Evolutionary conservation across 1,140 invertebrate species (phyloP).

Genomic region (Aphelinus atriplicis): DNA sequence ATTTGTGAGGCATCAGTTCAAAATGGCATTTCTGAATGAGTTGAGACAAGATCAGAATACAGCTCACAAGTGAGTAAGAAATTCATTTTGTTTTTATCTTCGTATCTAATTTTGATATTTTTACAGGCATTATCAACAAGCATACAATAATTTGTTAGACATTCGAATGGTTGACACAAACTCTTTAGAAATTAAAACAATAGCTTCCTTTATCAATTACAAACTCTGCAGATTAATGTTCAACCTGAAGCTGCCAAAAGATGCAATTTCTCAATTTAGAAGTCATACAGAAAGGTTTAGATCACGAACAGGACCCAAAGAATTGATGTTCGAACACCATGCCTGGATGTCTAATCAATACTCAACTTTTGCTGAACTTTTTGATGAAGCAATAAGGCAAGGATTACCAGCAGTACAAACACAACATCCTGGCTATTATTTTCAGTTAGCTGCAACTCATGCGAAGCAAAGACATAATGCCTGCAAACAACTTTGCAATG

Average conservation of each 20-base stretch:
- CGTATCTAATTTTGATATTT: constrained; percentile 36
- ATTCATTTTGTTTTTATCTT: constrained; percentile 33
- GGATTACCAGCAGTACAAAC: constrained; percentile 91
- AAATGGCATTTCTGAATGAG: constrained; percentile 96
- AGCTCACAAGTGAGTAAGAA: constrained; percentile 81
- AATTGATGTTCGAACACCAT: constrained; percentile 93
- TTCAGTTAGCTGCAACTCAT: constrained; percentile 91
- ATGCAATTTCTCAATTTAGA: constrained; percentile 93
- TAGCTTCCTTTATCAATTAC: constrained; percentile 96
- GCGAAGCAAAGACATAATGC: constrained; percentile 80
- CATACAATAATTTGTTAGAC: constrained; percentile 89
- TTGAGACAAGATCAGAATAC: constrained; percentile 88
- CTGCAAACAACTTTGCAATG: constrained; percentile 79
- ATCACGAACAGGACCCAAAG: constrained; percentile 77
- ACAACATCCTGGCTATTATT: constrained; percentile 97
- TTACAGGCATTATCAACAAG: constrained; percentile 89
- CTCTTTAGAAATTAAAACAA: constrained; percentile 90
- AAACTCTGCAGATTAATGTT: constrained; percentile 94
- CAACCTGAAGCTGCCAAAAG: constrained; percentile 85
- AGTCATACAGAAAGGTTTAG: constrained; percentile 91
- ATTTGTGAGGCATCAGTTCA: constrained; percentile 96
- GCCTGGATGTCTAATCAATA: constrained; percentile 97
- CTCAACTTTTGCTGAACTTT: constrained; percentile 90
- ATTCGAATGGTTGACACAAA: constrained; percentile 90
- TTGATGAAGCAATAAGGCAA: constrained; percentile 92